A percentile compares a stretch with the other conserved stretches of the same genome.
phyloP scores from a whole-genome alignment of 2,113 vertebrate species.

The Phalacrocorax pelagicus region DNA sequence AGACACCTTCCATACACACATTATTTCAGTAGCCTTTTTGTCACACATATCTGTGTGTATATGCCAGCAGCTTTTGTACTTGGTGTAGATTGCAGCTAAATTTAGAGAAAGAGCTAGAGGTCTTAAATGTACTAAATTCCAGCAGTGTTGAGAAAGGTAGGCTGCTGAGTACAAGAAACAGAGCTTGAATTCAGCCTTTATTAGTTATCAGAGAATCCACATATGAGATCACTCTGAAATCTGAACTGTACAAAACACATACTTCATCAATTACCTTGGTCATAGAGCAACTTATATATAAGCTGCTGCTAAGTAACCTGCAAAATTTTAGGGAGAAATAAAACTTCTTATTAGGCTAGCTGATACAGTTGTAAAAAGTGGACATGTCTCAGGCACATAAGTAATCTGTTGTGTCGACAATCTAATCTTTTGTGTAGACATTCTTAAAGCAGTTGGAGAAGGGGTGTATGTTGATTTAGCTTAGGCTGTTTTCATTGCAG shows the following conservation, averaged over 20 bases:
- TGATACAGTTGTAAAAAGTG: not conserved
- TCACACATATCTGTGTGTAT: not conserved
- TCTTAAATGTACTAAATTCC: not conserved
- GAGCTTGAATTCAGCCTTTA: not conserved
- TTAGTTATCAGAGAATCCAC: not conserved
- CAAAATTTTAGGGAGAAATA: not conserved
- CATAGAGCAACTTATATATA: not conserved
- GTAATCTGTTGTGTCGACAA: not conserved
- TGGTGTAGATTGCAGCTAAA: not conserved
- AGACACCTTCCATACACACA: not conserved
- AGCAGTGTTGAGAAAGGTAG: not conserved
- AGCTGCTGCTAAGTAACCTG: not conserved
- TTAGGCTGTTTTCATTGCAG: constrained; percentile 5
- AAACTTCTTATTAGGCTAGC: not conserved
- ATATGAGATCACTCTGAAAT: not conserved
- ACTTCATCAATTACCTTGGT: not conserved
- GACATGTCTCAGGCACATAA: not conserved
- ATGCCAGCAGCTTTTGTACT: not conserved
- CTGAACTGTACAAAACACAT: not conserved
- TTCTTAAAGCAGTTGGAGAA: not conserved
- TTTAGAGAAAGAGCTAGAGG: not conserved
- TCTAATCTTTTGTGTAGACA: constrained; percentile 24
- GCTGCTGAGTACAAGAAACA: not conserved
- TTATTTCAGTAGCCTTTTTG: not conserved
- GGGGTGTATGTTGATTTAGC: not conserved